phyloP scores from a whole-genome alignment of 2,113 vertebrate genomes.

The Boleophthalmus pectinirostris region DNA sequence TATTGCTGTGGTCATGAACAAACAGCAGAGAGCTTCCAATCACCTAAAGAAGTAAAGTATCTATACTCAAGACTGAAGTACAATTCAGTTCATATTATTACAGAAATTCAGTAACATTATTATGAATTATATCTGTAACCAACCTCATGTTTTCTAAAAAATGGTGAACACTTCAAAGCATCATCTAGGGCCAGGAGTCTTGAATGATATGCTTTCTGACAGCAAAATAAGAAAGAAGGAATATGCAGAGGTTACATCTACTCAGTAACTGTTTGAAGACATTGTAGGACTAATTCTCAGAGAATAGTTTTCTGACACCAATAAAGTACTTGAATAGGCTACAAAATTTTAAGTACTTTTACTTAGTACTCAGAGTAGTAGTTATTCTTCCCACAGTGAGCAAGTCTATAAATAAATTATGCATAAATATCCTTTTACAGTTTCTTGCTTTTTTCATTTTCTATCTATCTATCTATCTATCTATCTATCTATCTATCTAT shows the following conservation, averaged over 20 bases:
- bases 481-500: too few species aligned
- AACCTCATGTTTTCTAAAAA: constrained; percentile 81
- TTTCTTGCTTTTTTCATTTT: too few species aligned
- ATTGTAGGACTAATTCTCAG: background rate
- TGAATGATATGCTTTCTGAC: constrained; percentile 74
- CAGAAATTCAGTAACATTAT: background rate
- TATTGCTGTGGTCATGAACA: constrained; percentile 74
- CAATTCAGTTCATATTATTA: background rate
- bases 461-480: too few species aligned
- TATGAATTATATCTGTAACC: constrained; percentile 19
- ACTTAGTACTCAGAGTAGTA: too few species aligned
- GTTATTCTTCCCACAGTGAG: too few species aligned
- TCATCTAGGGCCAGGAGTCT: constrained; percentile 72
- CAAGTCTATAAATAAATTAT: background rate
- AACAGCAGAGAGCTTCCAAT: constrained; percentile 84
- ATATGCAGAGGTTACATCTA: background rate
- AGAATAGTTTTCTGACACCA: background rate
- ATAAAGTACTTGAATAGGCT: background rate
- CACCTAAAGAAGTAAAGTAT: constrained; percentile 61
- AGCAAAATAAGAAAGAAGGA: background rate
- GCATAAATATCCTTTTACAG: background rate
- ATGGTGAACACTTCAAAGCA: constrained; percentile 69
- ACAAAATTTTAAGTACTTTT: too few species aligned
- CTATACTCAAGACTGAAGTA: background rate
- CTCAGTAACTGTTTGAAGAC: background rate